A percentile compares a stretch with the other conserved stretches of the same genome.
These are phyloP conservation scores for Accipiter virgatus DNA, from an alignment of 2,113 vertebrate genomes.

Conservation along the genomic window DNA sequence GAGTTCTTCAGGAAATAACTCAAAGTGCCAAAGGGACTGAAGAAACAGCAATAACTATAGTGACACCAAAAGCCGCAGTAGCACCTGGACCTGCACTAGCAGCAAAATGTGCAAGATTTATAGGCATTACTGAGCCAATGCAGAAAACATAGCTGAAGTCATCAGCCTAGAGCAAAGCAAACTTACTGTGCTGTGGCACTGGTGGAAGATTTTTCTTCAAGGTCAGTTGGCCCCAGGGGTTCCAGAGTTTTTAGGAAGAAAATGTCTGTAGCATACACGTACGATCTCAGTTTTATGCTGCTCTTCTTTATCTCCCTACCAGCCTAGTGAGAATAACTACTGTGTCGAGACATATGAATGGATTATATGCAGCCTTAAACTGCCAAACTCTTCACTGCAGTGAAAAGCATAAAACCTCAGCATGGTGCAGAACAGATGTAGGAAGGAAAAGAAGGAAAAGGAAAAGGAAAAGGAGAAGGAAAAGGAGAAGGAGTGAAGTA, in stretches of 20 bases:
- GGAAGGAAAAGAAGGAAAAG: not conserved
- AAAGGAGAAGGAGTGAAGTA: not conserved
- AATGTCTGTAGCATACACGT: not conserved
- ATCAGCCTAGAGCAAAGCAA: not conserved
- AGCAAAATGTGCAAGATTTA: not conserved
- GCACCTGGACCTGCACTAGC: not conserved
- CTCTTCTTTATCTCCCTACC: not conserved
- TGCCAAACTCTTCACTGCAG: not conserved
- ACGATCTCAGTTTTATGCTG: not conserved
- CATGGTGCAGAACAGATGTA: not conserved
- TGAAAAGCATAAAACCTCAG: not conserved
- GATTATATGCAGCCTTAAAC: not conserved
- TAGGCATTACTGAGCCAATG: not conserved
- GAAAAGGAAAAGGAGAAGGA: not conserved
- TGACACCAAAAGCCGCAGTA: not conserved
- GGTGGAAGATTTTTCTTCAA: conserved; percentile 6
- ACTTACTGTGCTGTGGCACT: not conserved
- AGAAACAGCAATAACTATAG: not conserved
- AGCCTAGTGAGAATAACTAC: not conserved
- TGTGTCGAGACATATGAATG: not conserved
- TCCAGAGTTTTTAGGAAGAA: not conserved
- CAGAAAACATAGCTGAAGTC: not conserved
- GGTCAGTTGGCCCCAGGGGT: not conserved
- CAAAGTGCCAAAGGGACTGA: not conserved
- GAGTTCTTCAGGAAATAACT: not conserved